Evolutionary conservation across 1,140 invertebrate species (phyloP).

Genomic region (Eupristina koningsbergeri): DNA sequence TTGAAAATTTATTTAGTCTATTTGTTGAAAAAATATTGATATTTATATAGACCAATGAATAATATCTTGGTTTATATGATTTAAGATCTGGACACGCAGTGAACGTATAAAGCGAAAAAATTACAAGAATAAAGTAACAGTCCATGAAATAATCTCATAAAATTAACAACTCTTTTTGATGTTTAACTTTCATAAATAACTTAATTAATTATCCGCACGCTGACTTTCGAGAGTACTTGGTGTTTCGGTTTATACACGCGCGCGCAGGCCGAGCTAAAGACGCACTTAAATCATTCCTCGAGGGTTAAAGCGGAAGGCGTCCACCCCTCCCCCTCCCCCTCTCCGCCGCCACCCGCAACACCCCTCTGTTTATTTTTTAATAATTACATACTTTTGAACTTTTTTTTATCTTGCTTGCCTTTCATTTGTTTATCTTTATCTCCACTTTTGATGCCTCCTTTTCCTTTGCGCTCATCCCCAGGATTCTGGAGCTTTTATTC

Average conservation of each 20-base stretch:
- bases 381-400: slow-evolving; percentile 47
- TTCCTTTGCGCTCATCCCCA: background rate
- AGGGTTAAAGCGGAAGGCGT: background rate
- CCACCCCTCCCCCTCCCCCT: too few species aligned
- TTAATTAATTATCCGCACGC: slow-evolving; percentile 36
- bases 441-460: background rate
- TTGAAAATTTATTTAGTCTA: too few species aligned
- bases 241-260: background rate
- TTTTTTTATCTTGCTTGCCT: background rate
- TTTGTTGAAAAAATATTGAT: too few species aligned
- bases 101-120: background rate
- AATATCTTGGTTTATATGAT: background rate
- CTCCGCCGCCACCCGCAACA: too few species aligned
- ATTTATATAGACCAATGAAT: too few species aligned
- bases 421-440: too few species aligned
- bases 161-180: slow-evolving; percentile 31
- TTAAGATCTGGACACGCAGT: background rate
- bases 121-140: background rate
- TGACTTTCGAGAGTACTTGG: background rate
- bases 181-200: slow-evolving; percentile 39
- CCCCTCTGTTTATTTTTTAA: slow-evolving; percentile 18
- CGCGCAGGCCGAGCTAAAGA: background rate
- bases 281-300: background rate
- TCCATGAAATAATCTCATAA: slow-evolving; percentile 10
- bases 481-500: slow-evolving; percentile 16